Base-by-base conservation (phyloP, 2,888 invertebrate genomes). In the Gari tellinella region DNA sequence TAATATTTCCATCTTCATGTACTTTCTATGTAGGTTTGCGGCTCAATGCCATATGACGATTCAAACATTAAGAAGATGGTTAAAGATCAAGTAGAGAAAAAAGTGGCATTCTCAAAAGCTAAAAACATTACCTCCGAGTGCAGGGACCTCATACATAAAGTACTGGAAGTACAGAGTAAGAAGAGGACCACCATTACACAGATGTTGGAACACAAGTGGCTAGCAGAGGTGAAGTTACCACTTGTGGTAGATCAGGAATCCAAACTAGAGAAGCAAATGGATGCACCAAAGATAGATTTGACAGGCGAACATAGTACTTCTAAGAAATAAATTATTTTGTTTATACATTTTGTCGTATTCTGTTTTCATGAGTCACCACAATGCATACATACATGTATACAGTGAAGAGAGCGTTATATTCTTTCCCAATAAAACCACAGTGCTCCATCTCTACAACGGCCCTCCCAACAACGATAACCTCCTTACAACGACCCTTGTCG, bases 91-190 rank as follows among this genome's bases (percentile, higher is more conserved):
- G 77, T 86, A 4, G 90, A 90, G 62, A 80, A 85, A 38, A 89
- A 87, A 69, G 88, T 91, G 3, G 79, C 80, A 14, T 92, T 91
- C 75, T 83, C 90, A 4, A 85, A 81, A 61, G 93, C 94, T 1
- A 95, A 94, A 90, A 94, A 74, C n/a, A 58, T 88, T 7, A 69
- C 83, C 1, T 68, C 64, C 0, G 82, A 84, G 10, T 85, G 86
- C 2, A 96, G 96, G 92, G 94, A 95, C 26, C 94, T 97, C 53
- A 95, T 98, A 19, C 93, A 95, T 37, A 95, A 95, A 77, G 95
- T 97, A 76, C 92, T 98, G 68, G 97, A 98, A 91, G 97, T 97
- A 0, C 96, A 97, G 86, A 94, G 96, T 46, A 95, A 95, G 21
- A 85, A 79, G 49, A 75, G 91, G 4, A 80, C 76, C 38, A 83